A percentile compares a stretch with the other conserved stretches of the same genome.
Conservation (phyloP, 2,797 vertebrate species). For the Gadopsis bispinosus region DNA sequence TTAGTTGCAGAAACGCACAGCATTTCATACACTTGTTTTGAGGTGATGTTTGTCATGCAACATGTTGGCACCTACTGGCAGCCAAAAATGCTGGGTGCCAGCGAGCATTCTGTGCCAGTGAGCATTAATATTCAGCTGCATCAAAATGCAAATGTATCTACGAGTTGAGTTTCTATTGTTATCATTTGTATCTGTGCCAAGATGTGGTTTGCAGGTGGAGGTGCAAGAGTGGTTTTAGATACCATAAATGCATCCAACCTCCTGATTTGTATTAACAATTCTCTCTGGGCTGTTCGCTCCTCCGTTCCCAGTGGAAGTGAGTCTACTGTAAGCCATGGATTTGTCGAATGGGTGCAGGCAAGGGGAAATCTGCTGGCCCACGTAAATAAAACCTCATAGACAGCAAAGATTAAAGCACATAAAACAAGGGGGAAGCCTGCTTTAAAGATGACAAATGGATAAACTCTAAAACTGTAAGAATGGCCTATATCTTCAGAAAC, state of each 20-base stretch:
- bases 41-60: not conserved
- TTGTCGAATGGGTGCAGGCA: conserved; percentile 12
- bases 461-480: conserved; percentile 64
- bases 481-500: conserved; percentile 64
- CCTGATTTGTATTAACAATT: conserved; percentile 20
- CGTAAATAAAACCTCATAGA: conserved; percentile 18
- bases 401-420: conserved; percentile 20
- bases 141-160: not conserved
- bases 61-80: not conserved
- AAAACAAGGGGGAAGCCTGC: conserved; percentile 29
- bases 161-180: not conserved
- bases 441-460: conserved; percentile 58
- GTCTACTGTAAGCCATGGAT: conserved; percentile 2
- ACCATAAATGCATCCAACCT: not conserved
- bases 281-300: not conserved
- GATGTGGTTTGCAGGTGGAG: not conserved
- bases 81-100: not conserved
- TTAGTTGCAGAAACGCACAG: not conserved
- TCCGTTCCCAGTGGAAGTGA: not conserved
- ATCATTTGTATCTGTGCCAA: not conserved
- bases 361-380: conserved; percentile 11
- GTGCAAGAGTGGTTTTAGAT: not conserved
- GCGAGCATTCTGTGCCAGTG: not conserved
- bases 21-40: not conserved
- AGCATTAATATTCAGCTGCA: not conserved